Base-by-base conservation (phyloP, 1,140 invertebrate genomes). In the Lasioglossum baleicum region DNA sequence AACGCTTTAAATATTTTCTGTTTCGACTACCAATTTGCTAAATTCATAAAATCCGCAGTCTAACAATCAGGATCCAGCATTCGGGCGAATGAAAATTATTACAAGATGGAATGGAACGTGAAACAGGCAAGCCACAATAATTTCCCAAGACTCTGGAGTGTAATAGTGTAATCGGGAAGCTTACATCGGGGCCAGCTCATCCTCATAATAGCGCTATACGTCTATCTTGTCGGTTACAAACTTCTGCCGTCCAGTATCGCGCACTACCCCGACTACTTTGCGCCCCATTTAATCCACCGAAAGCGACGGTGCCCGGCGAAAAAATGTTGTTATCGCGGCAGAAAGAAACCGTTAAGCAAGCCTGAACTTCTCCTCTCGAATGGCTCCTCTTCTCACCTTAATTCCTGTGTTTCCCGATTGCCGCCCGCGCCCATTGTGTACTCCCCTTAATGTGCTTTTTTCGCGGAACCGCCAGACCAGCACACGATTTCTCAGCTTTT, bases 271-370 rank as follows among this genome's bases (percentile, higher is more conserved):
- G 35, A 42, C 66, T 70, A 70, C 58, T 70, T 70, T 40, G 67
- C 75, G 48, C 75, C 58, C 75, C 75, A 63, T 77, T 77, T 77
- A 77, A 77, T 70, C 75, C 75, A 22, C 7, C 22, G 67, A 40
- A 70, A 60, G 67, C 56, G 53, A 22, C 42, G 66, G 70, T 22
- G 56, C 17, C 15, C 31, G 22, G n/a, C 64, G 51, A 61, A 61
- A 69, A 70, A 70, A 77, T 63, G 22, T 70, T 61, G 66, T 69
- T 63, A 69, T 77, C 53, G 6, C 40, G 53, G 40, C 15, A 7
- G 35, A 26, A 53, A 64, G 31, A 42, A 17, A 15, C 20, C 4
- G 40, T 26, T 26, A n/a, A 67, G 44, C 22, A 5, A 22, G 13
- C 65, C 13, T 53, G 11, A 22, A 48, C 26, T 48, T 70, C 42